Percentiles rank a stretch among this genome's conserved stretches.
Conservation (phyloP, 2,888 invertebrate species). For the Agrochola macilenta region DNA sequence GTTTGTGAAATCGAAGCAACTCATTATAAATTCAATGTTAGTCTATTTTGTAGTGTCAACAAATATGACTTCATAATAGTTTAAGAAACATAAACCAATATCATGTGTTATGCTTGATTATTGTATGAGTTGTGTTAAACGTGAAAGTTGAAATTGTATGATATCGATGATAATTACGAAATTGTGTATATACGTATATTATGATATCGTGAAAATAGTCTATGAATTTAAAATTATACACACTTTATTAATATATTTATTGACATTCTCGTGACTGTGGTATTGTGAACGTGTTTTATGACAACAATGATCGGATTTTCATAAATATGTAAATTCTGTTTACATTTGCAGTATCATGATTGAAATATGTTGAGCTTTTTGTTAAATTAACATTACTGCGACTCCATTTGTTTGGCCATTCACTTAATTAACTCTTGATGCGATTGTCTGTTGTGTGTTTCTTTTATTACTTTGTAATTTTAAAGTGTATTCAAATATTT, state of each 20-base stretch:
- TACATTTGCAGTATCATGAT: conserved; percentile 74
- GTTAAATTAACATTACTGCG: conserved; percentile 63
- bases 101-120: not conserved
- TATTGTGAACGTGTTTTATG: conserved; percentile 55
- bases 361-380: conserved; percentile 70
- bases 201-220: not conserved
- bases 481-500: not conserved
- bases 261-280: conserved; percentile 17
- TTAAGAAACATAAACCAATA: not conserved
- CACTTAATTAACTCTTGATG: conserved; percentile 39
- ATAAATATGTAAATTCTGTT: conserved; percentile 77
- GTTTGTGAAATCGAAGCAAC: no score
- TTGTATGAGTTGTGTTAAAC: not conserved
- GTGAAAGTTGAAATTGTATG: not conserved
- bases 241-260: conserved; percentile 31
- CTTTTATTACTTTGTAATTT: conserved; percentile 2
- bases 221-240: conserved; percentile 27
- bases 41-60: not conserved
- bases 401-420: conserved; percentile 47
- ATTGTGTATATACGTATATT: no score
- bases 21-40: not conserved
- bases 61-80: not conserved
- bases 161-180: no score
- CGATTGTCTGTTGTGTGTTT: conserved; percentile 25
- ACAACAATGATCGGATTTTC: conserved; percentile 60